phyloP scores from a whole-genome alignment of 2,113 vertebrate genomes.

The Megaleporinus macrocephalus region DNA sequence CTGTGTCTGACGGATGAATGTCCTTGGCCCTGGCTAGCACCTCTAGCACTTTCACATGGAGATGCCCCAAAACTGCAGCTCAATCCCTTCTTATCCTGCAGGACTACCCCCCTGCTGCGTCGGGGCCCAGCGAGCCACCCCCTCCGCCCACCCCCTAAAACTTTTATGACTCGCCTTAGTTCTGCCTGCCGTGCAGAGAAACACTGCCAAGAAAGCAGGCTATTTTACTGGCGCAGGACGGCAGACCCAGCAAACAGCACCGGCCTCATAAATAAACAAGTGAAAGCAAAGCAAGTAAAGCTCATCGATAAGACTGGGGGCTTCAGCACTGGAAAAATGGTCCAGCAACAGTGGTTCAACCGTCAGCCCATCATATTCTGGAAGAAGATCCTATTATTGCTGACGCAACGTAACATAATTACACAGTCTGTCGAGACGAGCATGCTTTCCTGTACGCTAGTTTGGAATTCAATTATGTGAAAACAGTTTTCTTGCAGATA shows the following conservation, averaged over 20 bases:
- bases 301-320: background rate
- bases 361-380: background rate
- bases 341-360: background rate
- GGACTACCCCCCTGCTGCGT: background rate
- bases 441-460: too few relatives aligned
- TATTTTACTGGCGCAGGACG: conserved; percentile 16
- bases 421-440: too few relatives aligned
- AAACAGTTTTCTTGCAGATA: too few relatives aligned
- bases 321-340: background rate
- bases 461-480: too few relatives aligned
- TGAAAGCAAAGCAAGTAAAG: conserved; percentile 11
- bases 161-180: background rate
- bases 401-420: background rate
- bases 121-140: background rate
- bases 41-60: conserved; percentile 23
- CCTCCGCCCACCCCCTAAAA: background rate
- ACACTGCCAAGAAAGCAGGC: background rate
- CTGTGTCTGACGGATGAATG: conserved; percentile 46
- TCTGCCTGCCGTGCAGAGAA: background rate
- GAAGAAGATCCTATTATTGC: background rate
- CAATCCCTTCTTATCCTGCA: background rate
- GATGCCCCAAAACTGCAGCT: background rate
- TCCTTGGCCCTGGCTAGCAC: conserved; percentile 34
- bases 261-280: conserved; percentile 24
- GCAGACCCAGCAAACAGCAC: background rate